Evolutionary conservation across 2,888 invertebrate species (phyloP).

Genomic region (Thera britannica): DNA sequence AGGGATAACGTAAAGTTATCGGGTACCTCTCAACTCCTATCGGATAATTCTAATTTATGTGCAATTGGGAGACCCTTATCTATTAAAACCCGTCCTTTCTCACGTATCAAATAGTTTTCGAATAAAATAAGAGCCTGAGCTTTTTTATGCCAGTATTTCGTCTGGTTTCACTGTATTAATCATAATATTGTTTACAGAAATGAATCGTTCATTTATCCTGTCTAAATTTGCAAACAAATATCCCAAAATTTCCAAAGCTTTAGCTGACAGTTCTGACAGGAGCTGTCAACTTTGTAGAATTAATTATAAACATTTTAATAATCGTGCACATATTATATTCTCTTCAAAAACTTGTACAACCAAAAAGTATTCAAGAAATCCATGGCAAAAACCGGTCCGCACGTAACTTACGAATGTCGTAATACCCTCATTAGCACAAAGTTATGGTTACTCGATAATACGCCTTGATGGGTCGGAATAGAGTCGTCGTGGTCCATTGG

Average conservation of each 20-base stretch:
- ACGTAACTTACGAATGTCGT: constrained; percentile 45
- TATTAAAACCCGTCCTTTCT: constrained; percentile 15
- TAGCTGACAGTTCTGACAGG: constrained; percentile 5
- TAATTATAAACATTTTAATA: constrained; percentile 2
- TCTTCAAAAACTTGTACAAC: constrained; percentile 33
- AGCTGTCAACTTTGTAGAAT: constrained; percentile 9
- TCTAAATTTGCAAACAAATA: neutral
- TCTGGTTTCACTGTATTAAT: neutral
- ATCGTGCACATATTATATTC: neutral
- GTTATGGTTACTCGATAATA: constrained; percentile 37
- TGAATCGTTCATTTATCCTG: constrained; percentile 1
- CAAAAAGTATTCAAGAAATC: constrained; percentile 41
- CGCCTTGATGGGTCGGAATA: constrained; percentile 46
- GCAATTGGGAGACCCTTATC: constrained; percentile 19
- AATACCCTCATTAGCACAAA: constrained; percentile 43
- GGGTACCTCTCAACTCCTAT: constrained; percentile 28
- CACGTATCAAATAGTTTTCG: constrained; percentile 14
- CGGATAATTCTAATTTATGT: constrained; percentile 27
- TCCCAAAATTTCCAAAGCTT: constrained; percentile 4
- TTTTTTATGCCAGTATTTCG: neutral
- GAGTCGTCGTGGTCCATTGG: constrained; percentile 43
- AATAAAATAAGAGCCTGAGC: neutral
- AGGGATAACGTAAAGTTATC: constrained; percentile 29
- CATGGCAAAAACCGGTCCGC: constrained; percentile 40
- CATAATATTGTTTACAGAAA: neutral